Percentiles rank a stretch among this genome's conserved stretches.
These are phyloP conservation scores for Lamellibrachia satsuma DNA, from an alignment of 2,888 invertebrate genomes.

Conservation along the genomic window DNA sequence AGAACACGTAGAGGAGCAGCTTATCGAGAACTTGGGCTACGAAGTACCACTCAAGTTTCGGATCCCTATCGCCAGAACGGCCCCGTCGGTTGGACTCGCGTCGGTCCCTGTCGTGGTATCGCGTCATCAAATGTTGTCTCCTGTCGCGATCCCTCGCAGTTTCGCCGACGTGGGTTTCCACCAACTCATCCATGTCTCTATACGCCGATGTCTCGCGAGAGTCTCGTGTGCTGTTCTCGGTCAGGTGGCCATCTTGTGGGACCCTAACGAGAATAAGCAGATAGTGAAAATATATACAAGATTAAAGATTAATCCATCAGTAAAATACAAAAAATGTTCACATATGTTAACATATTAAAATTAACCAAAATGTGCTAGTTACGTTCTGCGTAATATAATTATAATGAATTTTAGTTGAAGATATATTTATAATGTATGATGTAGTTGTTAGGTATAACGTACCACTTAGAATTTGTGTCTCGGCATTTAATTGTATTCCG, in stretches of 20 bases:
- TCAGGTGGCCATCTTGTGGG: background rate
- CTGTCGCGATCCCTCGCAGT: background rate
- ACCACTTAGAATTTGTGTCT: too few species aligned
- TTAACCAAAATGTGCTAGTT: background rate
- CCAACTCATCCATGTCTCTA: conserved; percentile 20
- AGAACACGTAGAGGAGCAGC: conserved; percentile 38
- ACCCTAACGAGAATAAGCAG: background rate
- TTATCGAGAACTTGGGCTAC: conserved; percentile 43
- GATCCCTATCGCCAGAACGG: conserved; percentile 25
- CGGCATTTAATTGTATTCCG: too few species aligned
- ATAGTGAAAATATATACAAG: background rate
- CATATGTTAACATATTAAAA: background rate
- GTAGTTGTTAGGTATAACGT: too few species aligned
- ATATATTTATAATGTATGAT: too few species aligned
- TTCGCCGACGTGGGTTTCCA: background rate
- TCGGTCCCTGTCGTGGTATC: background rate
- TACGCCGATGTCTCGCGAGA: background rate
- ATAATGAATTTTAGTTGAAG: too few species aligned
- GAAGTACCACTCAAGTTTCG: conserved; percentile 43
- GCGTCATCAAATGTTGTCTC: conserved; percentile 7
- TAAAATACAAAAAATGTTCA: background rate
- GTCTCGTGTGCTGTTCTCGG: background rate
- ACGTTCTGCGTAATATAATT: too few species aligned
- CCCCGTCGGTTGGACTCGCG: background rate
- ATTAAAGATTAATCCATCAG: background rate